Percentiles rank a stretch among this genome's conserved stretches.
phyloP scores from a whole-genome alignment of 35 echinoderm and acorn worm genomes.

The Ptychodera flava region DNA sequence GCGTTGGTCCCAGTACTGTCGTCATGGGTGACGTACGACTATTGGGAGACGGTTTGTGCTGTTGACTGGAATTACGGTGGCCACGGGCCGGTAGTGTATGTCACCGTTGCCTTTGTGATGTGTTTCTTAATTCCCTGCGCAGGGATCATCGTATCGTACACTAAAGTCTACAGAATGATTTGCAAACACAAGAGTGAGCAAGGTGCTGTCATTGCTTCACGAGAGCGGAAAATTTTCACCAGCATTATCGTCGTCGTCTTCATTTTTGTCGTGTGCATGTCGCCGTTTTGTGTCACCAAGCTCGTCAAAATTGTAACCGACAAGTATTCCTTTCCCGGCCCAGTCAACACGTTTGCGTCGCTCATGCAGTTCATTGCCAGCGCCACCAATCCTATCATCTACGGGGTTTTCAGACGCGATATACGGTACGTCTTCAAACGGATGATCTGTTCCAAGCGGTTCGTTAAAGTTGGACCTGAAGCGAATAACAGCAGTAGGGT shows the following conservation, averaged over 20 bases:
- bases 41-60: conserved; percentile 51
- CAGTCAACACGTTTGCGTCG: conserved; percentile 23
- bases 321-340: background rate
- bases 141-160: conserved; percentile 32
- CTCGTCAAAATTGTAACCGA: conserved; percentile 42
- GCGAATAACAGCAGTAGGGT: background rate
- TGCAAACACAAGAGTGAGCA: background rate
- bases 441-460: conserved; percentile 10
- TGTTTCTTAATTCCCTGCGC: conserved; percentile 29
- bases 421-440: conserved; percentile 25
- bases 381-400: conserved; percentile 42
- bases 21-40: conserved; percentile 42
- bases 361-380: conserved; percentile 24
- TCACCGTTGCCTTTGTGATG: conserved; percentile 25
- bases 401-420: conserved; percentile 41
- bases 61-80: conserved; percentile 34
- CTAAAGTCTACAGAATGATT: conserved; percentile 12
- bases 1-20: conserved; percentile 19
- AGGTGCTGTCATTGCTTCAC: background rate
- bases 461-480: background rate
- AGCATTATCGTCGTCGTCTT: conserved; percentile 31
- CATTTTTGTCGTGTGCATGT: conserved; percentile 41
- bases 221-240: conserved; percentile 26
- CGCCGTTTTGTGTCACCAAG: conserved; percentile 55
- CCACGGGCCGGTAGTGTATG: conserved; percentile 20